Base-by-base conservation (phyloP, 2,888 invertebrate species). In the Galerucella pusilla region DNA sequence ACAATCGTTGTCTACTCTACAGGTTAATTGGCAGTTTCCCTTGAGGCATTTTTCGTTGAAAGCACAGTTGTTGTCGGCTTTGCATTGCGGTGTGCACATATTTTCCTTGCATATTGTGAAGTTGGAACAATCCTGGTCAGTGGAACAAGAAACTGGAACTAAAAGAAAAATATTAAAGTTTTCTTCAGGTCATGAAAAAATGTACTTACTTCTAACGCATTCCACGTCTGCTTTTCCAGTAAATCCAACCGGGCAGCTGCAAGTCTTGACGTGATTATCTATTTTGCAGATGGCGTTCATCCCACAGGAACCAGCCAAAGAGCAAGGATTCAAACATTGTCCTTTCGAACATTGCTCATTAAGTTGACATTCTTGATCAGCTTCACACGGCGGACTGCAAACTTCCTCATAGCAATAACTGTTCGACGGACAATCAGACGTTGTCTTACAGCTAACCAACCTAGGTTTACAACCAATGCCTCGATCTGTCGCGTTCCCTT, bases 1-100 rank as follows among this genome's bases (percentile, higher is more conserved):
- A 83, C 97, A 97, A 83, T 97, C 97, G 83, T 96, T 96, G 85
- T 97, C 96, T 1, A 96, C 93, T 66, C 96, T 92, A 84, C 97
- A 97, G 3, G 96, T 97, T 74, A 97, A 92, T 91, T 95, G 91
- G 86, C 97, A 97, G 83, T 92, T 93, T 80, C 93, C 94, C 83
- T 91, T 91, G 10, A 95, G 89, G 88, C 97, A 97, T 86, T 96
- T 94, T 88, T 97, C 97, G 85, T 97, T 97, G 75, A 94, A 90
- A 3, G 96, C 97, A 86, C 97, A 97, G 79, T 95, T 92, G 82
- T 93, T 93, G 86, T 97, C 96, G 16, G 87, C 89, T 52, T 88
- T 88, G 84, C 97, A 97, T 63, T 90, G 89, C 5, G 95, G 95
- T 76, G 94, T 89, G 85, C 97, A 97, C 88, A 95, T 93, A 68